Evolutionary conservation across 2,797 vertebrate species (phyloP).

Genomic region (Pristis pectinata): DNA sequence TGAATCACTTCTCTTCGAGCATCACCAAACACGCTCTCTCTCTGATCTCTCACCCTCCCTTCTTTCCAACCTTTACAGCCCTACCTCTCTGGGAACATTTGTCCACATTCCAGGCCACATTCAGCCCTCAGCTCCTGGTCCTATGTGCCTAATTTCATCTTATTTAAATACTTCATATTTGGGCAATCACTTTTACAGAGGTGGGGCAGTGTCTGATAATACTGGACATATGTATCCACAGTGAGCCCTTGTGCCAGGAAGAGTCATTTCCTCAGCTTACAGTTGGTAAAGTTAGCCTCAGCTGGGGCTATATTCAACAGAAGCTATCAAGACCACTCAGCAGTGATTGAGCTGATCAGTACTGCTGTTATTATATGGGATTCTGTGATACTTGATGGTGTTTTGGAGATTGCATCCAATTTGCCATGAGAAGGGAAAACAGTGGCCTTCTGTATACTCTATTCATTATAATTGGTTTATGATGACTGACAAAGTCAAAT

Average conservation of each 20-base stretch:
- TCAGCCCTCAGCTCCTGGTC: too few relatives aligned
- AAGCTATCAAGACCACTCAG: background rate
- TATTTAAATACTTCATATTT: background rate
- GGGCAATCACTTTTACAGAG: background rate
- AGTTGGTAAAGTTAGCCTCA: background rate
- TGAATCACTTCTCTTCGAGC: too few relatives aligned
- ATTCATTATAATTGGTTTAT: background rate
- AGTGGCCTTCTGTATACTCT: background rate
- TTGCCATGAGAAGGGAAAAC: background rate
- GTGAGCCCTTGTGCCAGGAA: background rate
- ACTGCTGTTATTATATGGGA: background rate
- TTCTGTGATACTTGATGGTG: background rate
- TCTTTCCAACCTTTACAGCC: too few relatives aligned
- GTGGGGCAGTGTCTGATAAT: background rate
- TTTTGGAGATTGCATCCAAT: background rate
- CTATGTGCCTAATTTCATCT: background rate
- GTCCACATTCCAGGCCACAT: too few relatives aligned
- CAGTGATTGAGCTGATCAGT: background rate
- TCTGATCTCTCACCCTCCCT: too few relatives aligned
- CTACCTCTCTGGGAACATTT: too few relatives aligned
- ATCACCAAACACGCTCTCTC: too few relatives aligned
- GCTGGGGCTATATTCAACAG: background rate
- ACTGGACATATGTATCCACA: too few relatives aligned
- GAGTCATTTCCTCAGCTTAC: background rate
- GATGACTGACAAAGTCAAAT: slow-evolving; percentile 19